Evolutionary conservation across 2,113 vertebrate genomes (phyloP), one percentile per base, ranked within the genome.

Genomic region (Seriola rivoliana): DNA sequence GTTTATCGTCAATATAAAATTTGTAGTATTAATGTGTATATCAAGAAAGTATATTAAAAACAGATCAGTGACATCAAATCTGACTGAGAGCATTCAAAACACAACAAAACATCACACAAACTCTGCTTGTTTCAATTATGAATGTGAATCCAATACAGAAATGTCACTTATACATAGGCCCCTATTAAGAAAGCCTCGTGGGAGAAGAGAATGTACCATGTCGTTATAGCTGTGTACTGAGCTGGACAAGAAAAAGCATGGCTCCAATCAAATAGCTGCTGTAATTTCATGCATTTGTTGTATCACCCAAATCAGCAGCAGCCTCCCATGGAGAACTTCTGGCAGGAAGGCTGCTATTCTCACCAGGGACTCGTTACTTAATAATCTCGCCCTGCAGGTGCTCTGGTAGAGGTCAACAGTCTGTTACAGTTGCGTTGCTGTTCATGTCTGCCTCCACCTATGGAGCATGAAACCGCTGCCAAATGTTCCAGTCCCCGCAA

Each of bases 301-400:
- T 66, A 87, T 82, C 83, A 84, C 89, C 90, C 81, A 88, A 92
- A 90, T 94, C 82, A 88, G 80, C 67, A 4, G 79, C 71, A 87
- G 68, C 86, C 89, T 89, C 89, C 91, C 77, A 65, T 64, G 73
- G 90, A 87, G 90, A 91, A 84, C 86, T 81, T 88, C 88, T 91
- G 93, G 90, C 92, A 88, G 89, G 88, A 88, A 90, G 90, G 87
- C 91, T 86, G 85, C 78, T 87, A 78, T 78, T 90, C 84, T 89
- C 91, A 91, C 93, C 87, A 84, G 94, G 91, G 92, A 93, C 91
- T 92, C 81, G 76, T 93, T 92, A 92, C 90, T 86, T 91, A 93
- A 95, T 94, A 93, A 94, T 94, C 89, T 88, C 71, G 13, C 92
- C 59, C 93, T 80, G 92, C 94, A 89, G 92, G 93, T 93, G 89